A percentile compares a stretch with the other conserved stretches of the same genome.
These are phyloP conservation scores for Protonemura montana DNA, from an alignment of 2,888 invertebrate species.

Conservation along the genomic window DNA sequence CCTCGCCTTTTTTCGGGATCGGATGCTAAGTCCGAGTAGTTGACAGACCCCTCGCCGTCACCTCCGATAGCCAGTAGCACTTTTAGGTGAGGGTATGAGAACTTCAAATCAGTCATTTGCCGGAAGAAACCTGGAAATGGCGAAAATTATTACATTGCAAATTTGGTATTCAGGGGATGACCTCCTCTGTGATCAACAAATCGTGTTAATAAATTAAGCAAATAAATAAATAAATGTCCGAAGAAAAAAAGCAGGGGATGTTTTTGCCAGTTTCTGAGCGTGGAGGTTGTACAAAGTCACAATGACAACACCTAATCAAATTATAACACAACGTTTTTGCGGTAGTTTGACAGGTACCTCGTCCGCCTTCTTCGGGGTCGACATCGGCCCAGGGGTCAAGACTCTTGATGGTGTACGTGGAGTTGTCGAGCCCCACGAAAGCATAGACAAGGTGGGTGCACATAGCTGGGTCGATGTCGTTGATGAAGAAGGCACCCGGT, in stretches of 20 bases:
- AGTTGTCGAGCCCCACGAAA: slow-evolving; percentile 56
- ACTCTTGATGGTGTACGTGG: slow-evolving; percentile 54
- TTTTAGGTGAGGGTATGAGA: slow-evolving; percentile 72
- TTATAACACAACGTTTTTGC: too few relatives aligned
- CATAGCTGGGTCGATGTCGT: slow-evolving; percentile 55
- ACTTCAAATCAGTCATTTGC: slow-evolving; percentile 71
- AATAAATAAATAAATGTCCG: too few relatives aligned
- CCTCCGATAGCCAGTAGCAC: slow-evolving; percentile 86
- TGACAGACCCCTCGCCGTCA: slow-evolving; percentile 93
- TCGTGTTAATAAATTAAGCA: too few relatives aligned
- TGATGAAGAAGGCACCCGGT: slow-evolving; percentile 54
- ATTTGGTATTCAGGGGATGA: not conserved
- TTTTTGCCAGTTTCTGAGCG: too few relatives aligned
- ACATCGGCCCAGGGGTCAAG: slow-evolving; percentile 54
- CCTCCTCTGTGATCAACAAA: too few relatives aligned
- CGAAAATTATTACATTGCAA: not conserved
- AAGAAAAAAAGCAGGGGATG: too few relatives aligned
- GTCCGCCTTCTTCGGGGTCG: slow-evolving; percentile 44
- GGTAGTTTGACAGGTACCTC: not conserved
- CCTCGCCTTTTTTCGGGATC: slow-evolving; percentile 77
- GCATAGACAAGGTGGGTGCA: slow-evolving; percentile 58
- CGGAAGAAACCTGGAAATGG: slow-evolving; percentile 62
- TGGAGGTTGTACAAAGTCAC: too few relatives aligned
- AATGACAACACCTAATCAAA: too few relatives aligned
- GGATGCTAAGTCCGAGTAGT: slow-evolving; percentile 89